Evolutionary conservation across 2,888 invertebrate genomes (phyloP).

Genomic region (Rhyacophila evoluta): DNA sequence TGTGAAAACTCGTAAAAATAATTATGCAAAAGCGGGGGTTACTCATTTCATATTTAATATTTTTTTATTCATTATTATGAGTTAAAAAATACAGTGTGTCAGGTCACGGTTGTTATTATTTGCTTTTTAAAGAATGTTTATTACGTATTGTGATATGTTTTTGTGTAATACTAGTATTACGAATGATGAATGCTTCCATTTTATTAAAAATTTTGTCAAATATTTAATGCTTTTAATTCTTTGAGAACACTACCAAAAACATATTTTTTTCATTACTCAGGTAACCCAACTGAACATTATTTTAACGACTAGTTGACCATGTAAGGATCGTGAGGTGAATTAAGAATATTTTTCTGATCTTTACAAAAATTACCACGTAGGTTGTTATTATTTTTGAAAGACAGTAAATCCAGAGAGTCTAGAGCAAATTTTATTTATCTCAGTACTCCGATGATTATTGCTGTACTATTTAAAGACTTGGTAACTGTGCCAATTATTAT

Average conservation of each 20-base stretch:
- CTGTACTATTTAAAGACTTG: no score
- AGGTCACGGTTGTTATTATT: slow-evolving; percentile 1
- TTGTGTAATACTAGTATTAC: neutral
- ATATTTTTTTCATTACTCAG: neutral
- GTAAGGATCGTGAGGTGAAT: neutral
- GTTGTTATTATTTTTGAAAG: neutral
- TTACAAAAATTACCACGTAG: neutral
- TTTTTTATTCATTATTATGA: neutral
- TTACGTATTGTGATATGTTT: slow-evolving; percentile 19
- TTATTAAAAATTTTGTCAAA: neutral
- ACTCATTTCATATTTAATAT: no score
- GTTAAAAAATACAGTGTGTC: neutral
- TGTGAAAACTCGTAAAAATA: no score
- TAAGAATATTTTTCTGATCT: slow-evolving; percentile 3
- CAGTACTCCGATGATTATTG: no score
- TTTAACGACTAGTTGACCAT: neutral
- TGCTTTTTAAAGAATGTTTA: neutral
- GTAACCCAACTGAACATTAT: neutral
- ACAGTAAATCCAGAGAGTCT: neutral
- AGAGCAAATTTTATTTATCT: neutral
- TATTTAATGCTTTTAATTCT: neutral
- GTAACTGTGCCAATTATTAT: neutral
- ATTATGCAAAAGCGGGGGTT: no score
- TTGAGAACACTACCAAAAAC: neutral
- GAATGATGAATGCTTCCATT: neutral